Base-by-base conservation (phyloP, 2,888 invertebrate species). In the Tenthredo distinguenda region DNA sequence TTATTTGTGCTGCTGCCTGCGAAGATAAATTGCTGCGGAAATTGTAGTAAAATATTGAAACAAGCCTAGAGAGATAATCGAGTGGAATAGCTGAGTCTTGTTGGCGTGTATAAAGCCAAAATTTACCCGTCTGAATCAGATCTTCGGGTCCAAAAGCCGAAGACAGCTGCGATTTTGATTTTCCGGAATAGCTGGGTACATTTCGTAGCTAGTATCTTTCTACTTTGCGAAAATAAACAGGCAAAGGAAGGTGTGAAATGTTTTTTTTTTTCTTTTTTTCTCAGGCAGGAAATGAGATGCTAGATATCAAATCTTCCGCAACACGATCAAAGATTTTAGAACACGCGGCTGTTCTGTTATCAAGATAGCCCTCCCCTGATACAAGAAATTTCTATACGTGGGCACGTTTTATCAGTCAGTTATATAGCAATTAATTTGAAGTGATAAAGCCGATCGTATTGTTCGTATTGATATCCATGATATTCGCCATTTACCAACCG, bases 401-500 rank as follows among this genome's bases (percentile, higher is more conserved):
- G 0, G 26, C 1, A 21, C 15, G 21, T 40, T 62, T 81, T 81
- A 81, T 81, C 81, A 81, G 81, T 55, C n/a, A 55, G 31, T 50
- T 55, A 55, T 55, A 55, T 47, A 50, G 55, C 81, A 40, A 81
- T 81, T 81, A 62, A 62, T 81, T 37, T 21, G 1, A 40, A 62
- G 47, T 47, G 83, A 83, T 71, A 71, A 50, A 47, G 71, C 7
- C 6, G 55, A n/a, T 71, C 47, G 31, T 65, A 82, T 83, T 81
- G 55, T 47, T 31, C 26, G 6, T 7, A 81, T 77, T 34, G 79
- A 58, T 37, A 62, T 58, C 31, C 18, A 10, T 12, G 26, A 62
- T 81, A 81, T 81, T 83, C 62, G 5, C 50, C 50, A 83, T 50
- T 83, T 47, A 68, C 31, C 83, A 83, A 83, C 83, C 50, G 83